phyloP scores from a whole-genome alignment of 2,888 invertebrate species.

The Mylabris sibirica region DNA sequence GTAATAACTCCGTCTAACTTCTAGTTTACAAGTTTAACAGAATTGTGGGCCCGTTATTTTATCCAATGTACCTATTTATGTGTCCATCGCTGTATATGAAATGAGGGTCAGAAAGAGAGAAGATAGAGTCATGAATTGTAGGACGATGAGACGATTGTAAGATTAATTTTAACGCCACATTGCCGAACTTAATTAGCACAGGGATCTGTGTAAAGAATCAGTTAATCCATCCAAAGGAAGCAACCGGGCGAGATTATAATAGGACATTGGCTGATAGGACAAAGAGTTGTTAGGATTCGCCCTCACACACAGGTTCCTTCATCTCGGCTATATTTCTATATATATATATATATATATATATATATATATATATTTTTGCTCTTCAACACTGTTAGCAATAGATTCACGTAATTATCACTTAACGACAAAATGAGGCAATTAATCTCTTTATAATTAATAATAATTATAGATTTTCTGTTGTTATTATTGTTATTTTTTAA shows the following conservation, averaged over 20 bases:
- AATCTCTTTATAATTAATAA: constrained; percentile 4
- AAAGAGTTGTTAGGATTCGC: neutral
- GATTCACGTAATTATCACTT: constrained; percentile 2
- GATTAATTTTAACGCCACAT: constrained; percentile 43
- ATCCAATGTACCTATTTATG: no score
- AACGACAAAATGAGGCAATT: constrained; percentile 29
- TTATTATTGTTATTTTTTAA: neutral
- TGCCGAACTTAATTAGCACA: constrained; percentile 43
- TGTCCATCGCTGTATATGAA: no score
- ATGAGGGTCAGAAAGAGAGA: neutral
- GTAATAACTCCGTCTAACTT: no score
- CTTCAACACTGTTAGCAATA: no score
- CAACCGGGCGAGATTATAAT: constrained; percentile 35
- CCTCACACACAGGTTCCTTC: neutral
- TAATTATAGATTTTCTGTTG: neutral
- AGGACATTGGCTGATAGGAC: neutral
- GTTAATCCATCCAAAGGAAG: constrained; percentile 41
- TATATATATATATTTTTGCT: no score
- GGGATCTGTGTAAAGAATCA: constrained; percentile 37
- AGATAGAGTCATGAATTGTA: neutral
- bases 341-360: no score
- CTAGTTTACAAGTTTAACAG: no score
- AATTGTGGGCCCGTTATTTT: no score
- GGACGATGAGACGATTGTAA: constrained; percentile 31
- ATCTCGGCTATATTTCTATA: no score